Percentiles rank a stretch among this genome's conserved stretches.
Conservation (phyloP, 2,888 invertebrate genomes). For the Machimus atricapillus region DNA sequence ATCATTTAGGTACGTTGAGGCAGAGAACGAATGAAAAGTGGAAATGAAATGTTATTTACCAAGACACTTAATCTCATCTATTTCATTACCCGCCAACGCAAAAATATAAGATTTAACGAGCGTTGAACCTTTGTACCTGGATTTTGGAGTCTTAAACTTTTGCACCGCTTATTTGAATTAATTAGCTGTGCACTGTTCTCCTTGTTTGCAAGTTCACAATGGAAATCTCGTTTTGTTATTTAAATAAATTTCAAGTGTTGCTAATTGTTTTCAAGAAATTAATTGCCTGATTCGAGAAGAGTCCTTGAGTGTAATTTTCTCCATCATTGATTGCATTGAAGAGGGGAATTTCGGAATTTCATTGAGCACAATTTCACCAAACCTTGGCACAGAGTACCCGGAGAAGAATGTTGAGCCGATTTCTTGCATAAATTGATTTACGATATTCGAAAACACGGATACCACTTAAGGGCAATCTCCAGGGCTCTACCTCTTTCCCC, state of each 20-base stretch:
- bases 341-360: neutral
- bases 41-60: neutral
- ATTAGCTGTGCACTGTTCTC: neutral
- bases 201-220: neutral
- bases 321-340: neutral
- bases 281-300: neutral
- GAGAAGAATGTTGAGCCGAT: neutral
- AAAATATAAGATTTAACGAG: neutral
- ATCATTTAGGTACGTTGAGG: neutral
- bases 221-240: neutral
- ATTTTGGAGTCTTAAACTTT: neutral
- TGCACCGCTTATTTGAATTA: neutral
- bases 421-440: constrained; percentile 7
- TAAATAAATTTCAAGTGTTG: constrained; percentile 2
- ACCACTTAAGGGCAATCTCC: neutral
- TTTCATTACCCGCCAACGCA: neutral
- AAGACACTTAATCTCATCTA: neutral
- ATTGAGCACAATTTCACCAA: neutral
- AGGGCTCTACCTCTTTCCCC: neutral
- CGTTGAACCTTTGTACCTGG: neutral
- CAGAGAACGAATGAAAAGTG: neutral
- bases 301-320: neutral
- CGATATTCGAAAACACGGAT: neutral
- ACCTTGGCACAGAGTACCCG: neutral
- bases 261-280: constrained; percentile 2